These are phyloP conservation scores for Dendrolimus pini DNA, from an alignment of 2,888 invertebrate genomes.

Conservation along the genomic window DNA sequence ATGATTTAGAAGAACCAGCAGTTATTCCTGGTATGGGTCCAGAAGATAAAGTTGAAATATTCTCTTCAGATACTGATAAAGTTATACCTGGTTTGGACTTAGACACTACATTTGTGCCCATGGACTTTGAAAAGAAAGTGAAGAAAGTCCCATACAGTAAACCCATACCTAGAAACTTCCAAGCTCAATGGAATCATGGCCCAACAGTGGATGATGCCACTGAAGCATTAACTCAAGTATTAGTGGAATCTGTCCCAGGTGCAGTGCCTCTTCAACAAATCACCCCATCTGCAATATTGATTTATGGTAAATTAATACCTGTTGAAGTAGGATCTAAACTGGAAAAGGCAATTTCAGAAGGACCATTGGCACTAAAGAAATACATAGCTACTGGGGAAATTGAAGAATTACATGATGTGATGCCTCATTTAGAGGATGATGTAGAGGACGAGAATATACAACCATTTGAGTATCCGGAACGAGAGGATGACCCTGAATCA, in stretches of 20 bases:
- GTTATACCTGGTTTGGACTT: slow-evolving; percentile 93
- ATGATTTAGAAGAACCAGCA: slow-evolving; percentile 83
- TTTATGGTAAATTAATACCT: slow-evolving; percentile 88
- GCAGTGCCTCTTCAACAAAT: slow-evolving; percentile 86
- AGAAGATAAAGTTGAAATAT: slow-evolving; percentile 92
- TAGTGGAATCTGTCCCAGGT: slow-evolving; percentile 86
- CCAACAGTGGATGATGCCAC: slow-evolving; percentile 69
- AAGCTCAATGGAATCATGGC: slow-evolving; percentile 96
- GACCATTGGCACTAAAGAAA: slow-evolving; percentile 85
- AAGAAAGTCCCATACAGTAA: slow-evolving; percentile 96
- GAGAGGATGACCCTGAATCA: slow-evolving; percentile 37
- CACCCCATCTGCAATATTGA: slow-evolving; percentile 86
- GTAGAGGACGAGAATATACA: slow-evolving; percentile 67
- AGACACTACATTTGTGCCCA: slow-evolving; percentile 78
- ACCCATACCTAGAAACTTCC: slow-evolving; percentile 96
- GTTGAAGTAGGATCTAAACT: slow-evolving; percentile 87
- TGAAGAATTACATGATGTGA: slow-evolving; percentile 86
- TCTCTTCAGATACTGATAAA: slow-evolving; percentile 76
- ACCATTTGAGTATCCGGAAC: slow-evolving; percentile 63
- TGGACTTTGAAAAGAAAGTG: slow-evolving; percentile 83
- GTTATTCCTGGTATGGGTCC: slow-evolving; percentile 98
- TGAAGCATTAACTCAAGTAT: slow-evolving; percentile 83
- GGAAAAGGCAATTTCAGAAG: slow-evolving; percentile 85
- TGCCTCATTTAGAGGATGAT: slow-evolving; percentile 81
- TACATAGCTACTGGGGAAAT: slow-evolving; percentile 88